Percentiles rank a stretch among this genome's conserved stretches.
Conservation (phyloP, 2,113 vertebrate species). For the Microtus ochrogaster region DNA sequence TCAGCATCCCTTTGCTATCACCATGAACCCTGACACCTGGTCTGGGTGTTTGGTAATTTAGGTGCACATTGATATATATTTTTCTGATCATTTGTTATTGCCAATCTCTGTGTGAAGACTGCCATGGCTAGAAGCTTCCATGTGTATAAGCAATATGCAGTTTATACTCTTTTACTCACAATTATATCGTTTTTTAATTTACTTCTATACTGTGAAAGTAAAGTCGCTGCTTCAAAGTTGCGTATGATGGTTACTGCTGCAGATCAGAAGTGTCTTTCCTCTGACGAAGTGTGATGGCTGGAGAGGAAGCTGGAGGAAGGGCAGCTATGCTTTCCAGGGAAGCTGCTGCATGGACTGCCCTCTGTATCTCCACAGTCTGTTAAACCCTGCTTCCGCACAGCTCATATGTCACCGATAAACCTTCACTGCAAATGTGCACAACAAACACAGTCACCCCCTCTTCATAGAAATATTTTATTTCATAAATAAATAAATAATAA, state of each 20-base stretch:
- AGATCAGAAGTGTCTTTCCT: not conserved
- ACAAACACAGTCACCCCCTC: not conserved
- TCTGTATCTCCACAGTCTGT: no score
- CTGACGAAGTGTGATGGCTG: not conserved
- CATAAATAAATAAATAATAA: not conserved
- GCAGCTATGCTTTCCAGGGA: not conserved
- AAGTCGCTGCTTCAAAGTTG: not conserved
- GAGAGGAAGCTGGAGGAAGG: not conserved
- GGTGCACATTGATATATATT: not conserved
- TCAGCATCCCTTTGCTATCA: not conserved
- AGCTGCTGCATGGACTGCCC: accelerated
- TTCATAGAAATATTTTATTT: not conserved
- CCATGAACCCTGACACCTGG: not conserved
- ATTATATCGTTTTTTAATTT: not conserved
- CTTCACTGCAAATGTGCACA: not conserved
- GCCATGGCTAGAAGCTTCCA: not conserved
- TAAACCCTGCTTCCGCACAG: accelerated
- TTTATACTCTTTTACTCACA: not conserved
- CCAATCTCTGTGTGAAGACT: not conserved
- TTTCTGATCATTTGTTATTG: not conserved
- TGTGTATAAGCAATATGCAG: not conserved
- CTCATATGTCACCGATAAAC: no score
- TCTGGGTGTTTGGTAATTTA: not conserved
- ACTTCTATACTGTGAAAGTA: not conserved
- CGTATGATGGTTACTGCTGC: not conserved